A percentile compares a stretch with the other conserved stretches of the same genome.
These are phyloP conservation scores for Lynx canadensis DNA, from an alignment of 2,113 vertebrate genomes.

Conservation along the genomic window DNA sequence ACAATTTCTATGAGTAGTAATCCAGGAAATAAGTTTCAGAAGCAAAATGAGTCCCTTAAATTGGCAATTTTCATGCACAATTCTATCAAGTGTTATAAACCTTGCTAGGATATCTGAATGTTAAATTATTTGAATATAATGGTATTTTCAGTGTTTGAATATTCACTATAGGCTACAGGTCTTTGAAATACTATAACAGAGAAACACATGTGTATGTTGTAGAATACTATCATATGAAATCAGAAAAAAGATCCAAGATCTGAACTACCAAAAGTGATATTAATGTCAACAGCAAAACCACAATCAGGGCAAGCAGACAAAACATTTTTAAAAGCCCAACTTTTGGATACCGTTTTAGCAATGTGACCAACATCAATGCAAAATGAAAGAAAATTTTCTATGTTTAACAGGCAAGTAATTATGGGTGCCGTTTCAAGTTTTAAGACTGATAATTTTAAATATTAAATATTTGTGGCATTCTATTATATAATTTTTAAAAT, in stretches of 20 bases:
- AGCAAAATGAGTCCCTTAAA: conserved; percentile 38
- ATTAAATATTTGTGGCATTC: conserved; percentile 2
- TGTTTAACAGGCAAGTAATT: neutral
- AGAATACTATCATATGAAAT: neutral
- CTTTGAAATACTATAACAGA: neutral
- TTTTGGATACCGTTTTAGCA: neutral
- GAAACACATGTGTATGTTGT: neutral
- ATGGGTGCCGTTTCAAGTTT: conserved; percentile 26
- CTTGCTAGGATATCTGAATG: neutral
- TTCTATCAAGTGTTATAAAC: neutral
- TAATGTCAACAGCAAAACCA: conserved; percentile 30
- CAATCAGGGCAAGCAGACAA: neutral
- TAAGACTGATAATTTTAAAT: conserved; percentile 46
- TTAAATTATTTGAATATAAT: neutral
- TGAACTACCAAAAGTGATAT: conserved; percentile 10
- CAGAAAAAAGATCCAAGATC: neutral
- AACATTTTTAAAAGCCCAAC: neutral
- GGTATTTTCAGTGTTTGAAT: neutral
- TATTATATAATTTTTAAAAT: neutral
- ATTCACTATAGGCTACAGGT: neutral
- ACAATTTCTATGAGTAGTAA: neutral
- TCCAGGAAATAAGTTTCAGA: conserved; percentile 25
- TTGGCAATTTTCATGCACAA: neutral
- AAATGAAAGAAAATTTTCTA: conserved; percentile 20
- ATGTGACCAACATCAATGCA: neutral